Evolutionary conservation across 2,797 vertebrate genomes (phyloP).

Genomic region (Oryzias sinensis): DNA sequence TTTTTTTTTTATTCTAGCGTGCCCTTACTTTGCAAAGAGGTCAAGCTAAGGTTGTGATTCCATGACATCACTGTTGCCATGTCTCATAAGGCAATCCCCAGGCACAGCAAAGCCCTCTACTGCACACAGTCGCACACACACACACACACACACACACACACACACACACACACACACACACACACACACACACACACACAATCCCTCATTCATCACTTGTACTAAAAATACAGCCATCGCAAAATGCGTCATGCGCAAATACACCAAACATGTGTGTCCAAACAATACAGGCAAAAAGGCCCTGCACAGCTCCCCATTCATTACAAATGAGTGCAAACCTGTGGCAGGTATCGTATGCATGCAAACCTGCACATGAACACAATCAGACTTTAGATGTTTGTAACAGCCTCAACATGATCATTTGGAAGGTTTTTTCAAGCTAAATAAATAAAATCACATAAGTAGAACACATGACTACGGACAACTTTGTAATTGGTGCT

Average conservation of each 20-base stretch:
- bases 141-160: slow-evolving; percentile 22
- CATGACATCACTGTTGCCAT: slow-evolving; percentile 78
- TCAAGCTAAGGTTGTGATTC: slow-evolving; percentile 70
- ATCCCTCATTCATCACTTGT: slow-evolving; percentile 36
- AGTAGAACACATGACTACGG: no score
- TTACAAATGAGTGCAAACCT: neutral
- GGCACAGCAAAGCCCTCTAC: slow-evolving; percentile 53
- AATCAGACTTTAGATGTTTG: no score
- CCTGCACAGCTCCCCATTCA: neutral
- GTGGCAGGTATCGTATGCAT: neutral
- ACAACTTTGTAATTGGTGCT: no score
- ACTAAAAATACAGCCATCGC: slow-evolving; percentile 9
- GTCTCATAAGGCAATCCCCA: slow-evolving; percentile 67
- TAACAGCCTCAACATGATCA: no score
- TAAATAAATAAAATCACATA: no score
- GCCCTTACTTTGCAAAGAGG: slow-evolving; percentile 36
- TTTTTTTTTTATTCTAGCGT: slow-evolving; percentile 33
- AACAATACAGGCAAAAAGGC: neutral
- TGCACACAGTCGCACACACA: slow-evolving; percentile 36
- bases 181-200: slow-evolving; percentile 14
- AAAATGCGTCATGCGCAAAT: slow-evolving; percentile 9
- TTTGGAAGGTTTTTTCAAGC: no score
- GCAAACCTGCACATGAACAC: no score
- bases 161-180: slow-evolving; percentile 14
- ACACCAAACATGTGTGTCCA: neutral